These are phyloP conservation scores for Arge pagana DNA, from an alignment of 2,888 invertebrate genomes.

Conservation along the genomic window DNA sequence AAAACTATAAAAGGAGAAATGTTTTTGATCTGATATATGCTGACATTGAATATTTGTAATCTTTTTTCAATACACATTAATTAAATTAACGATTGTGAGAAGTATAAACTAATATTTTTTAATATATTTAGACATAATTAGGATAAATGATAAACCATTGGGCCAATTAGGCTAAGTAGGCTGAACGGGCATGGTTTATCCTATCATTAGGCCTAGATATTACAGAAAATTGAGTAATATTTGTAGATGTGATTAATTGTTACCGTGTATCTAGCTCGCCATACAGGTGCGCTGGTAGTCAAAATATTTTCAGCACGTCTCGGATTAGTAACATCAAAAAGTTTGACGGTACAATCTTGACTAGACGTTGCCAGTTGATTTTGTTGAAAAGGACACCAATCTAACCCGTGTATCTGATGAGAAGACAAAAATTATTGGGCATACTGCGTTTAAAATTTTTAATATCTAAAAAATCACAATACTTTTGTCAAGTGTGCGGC, in stretches of 20 bases:
- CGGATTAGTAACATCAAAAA: slow-evolving; percentile 88
- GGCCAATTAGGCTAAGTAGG: too few species aligned
- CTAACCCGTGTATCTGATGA: slow-evolving; percentile 86
- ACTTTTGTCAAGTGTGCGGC: slow-evolving; percentile 82
- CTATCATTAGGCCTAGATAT: too few species aligned
- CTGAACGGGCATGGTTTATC: too few species aligned
- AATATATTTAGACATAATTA: too few species aligned
- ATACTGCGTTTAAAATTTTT: background rate
- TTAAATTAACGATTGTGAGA: slow-evolving; percentile 15
- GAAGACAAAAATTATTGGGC: too few species aligned
- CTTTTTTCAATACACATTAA: background rate
- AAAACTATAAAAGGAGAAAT: background rate
- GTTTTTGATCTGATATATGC: slow-evolving; percentile 20
- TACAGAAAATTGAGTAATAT: too few species aligned
- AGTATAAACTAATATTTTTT: too few species aligned
- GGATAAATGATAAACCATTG: too few species aligned
- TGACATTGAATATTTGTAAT: background rate
- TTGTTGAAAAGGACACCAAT: slow-evolving; percentile 89
- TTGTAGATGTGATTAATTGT: slow-evolving; percentile 25
- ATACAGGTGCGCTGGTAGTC: slow-evolving; percentile 84
- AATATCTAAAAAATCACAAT: slow-evolving; percentile 5
- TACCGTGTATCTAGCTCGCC: slow-evolving; percentile 89
- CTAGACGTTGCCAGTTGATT: slow-evolving; percentile 89
- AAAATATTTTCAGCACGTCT: slow-evolving; percentile 83
- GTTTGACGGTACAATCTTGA: slow-evolving; percentile 94